Base-by-base conservation (phyloP, 2,888 invertebrate species). In the Drosophila aldrichi region DNA sequence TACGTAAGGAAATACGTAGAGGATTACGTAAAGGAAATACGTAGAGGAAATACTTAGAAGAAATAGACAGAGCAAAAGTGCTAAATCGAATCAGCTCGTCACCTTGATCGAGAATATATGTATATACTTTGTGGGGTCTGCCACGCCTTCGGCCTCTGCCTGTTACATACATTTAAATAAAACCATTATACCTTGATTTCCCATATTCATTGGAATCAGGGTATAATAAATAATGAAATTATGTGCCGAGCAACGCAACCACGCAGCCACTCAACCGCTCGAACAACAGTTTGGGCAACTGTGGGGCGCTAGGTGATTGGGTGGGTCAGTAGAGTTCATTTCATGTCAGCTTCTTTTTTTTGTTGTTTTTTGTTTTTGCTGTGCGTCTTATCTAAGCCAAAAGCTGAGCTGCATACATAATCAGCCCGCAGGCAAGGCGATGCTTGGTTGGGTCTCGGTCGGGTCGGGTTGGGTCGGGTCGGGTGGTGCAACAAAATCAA, bases 151-250 rank as follows among this genome's bases (percentile, higher is more conserved):
- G n/a, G n/a, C n/a, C n/a, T n/a, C n/a, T n/a, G n/a, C n/a, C n/a
- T n/a, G n/a, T n/a, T n/a, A n/a, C n/a, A n/a, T n/a, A n/a, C n/a
- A n/a, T n/a, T n/a, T n/a, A n/a, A n/a, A n/a, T n/a, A n/a, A n/a
- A n/a, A n/a, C n/a, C n/a, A n/a, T n/a, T n/a, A n/a, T n/a, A n/a
- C n/a, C n/a, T n/a, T n/a, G n/a, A n/a, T n/a, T n/a, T n/a, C n/a
- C n/a, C n/a, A n/a, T n/a, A n/a, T n/a, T n/a, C n/a, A n/a, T n/a
- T n/a, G n/a, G n/a, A n/a, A n/a, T n/a, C n/a, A n/a, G n/a, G n/a
- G n/a, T n/a, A n/a, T n/a, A n/a, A n/a, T 80, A 79, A 79, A 80
- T 87, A 84, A 82, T 84, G 78, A 64, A 78, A 84, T 84, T 74
- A 78, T 82, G 61, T 57, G 29, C 44, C n/a, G n/a, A 29, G 48